These are phyloP conservation scores for Chloroceryle amazona DNA, from an alignment of 2,797 vertebrate genomes.

Conservation along the genomic window DNA sequence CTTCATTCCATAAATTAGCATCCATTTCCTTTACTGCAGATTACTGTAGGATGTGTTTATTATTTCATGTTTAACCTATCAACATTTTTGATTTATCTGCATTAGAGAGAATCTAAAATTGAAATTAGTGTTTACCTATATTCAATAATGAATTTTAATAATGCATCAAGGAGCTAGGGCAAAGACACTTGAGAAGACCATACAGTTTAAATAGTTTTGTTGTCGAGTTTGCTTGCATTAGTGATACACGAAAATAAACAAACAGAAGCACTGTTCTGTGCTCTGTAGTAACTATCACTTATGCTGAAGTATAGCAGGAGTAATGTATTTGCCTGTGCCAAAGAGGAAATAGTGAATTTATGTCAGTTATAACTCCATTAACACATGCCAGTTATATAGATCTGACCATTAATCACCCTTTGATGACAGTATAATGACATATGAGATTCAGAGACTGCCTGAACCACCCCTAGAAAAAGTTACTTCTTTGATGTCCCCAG, in stretches of 20 bases:
- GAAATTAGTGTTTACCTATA: not conserved
- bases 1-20: not conserved
- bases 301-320: not conserved
- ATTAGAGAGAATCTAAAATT: not conserved
- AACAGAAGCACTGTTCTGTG: not conserved
- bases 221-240: not conserved
- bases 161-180: not conserved
- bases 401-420: not conserved
- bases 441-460: not conserved
- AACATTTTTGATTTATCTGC: not conserved
- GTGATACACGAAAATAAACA: not conserved
- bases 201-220: not conserved
- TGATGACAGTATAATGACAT: not conserved
- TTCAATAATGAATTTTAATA: not conserved
- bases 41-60: not conserved
- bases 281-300: not conserved
- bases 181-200: not conserved
- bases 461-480: not conserved
- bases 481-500: not conserved
- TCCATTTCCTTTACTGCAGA: not conserved
- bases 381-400: not conserved
- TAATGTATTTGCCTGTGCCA: not conserved
- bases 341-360: not conserved
- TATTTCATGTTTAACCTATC: not conserved
- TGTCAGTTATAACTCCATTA: not conserved